A percentile compares a stretch with the other conserved stretches of the same genome.
Evolutionary conservation across 2,113 vertebrate genomes (phyloP).

Genomic region (Phaetusa simplex): DNA sequence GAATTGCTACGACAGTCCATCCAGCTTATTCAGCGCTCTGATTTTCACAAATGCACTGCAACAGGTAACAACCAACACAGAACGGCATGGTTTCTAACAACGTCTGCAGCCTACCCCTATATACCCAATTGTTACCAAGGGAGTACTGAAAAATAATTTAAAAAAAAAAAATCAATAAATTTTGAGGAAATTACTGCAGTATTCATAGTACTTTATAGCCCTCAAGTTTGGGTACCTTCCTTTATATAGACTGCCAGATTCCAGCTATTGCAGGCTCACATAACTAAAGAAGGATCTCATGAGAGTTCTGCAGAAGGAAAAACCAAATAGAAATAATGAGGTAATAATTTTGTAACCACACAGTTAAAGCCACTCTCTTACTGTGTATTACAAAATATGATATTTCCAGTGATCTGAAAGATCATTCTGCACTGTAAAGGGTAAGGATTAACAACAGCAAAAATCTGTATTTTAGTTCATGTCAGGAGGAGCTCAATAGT

Average conservation of each 20-base stretch:
- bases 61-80: background rate
- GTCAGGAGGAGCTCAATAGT: background rate
- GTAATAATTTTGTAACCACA: background rate
- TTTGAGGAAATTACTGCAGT: background rate
- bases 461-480: background rate
- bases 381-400: background rate
- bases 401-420: background rate
- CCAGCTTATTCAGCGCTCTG: background rate
- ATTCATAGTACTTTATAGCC: background rate
- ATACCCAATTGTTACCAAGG: background rate
- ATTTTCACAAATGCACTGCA: background rate
- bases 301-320: background rate
- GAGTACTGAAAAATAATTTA: background rate
- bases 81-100: background rate
- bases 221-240: background rate
- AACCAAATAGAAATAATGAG: background rate
- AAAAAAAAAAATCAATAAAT: background rate
- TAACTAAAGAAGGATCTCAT: background rate
- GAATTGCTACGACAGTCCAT: background rate
- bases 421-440: background rate
- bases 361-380: background rate
- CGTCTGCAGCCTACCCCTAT: background rate
- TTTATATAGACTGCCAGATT: background rate
- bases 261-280: background rate
- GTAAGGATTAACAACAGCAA: background rate